Evolutionary conservation across 1,140 invertebrate genomes (phyloP), one percentile per base, ranked within the genome.

Genomic region (Zophobas atratus): DNA sequence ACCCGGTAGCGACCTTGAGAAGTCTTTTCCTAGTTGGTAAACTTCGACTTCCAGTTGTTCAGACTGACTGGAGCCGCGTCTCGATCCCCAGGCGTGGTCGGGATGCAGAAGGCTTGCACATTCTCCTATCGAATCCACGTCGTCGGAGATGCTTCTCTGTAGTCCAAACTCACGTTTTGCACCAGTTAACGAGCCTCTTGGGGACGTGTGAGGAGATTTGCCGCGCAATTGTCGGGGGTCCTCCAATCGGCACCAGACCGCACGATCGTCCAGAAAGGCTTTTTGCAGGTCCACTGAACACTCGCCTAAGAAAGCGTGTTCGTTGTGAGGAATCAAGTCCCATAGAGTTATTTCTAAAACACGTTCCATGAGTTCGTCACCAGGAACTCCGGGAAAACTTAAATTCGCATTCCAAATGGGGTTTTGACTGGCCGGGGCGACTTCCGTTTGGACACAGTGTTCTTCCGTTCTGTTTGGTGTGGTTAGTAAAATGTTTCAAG

Each of bases 361-460:
- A 75, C 93, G 91, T 56, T 95, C 93, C 84, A 94, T 92, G 38
- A 96, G 86, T 81, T 93, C 90, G 77, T 96, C 94, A 0, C 92
- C 93, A 39, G 92, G 91, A 20, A 96, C 91, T 34, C 93, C 92
- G 0, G 91, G 89, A 84, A 96, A 95, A 70, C 93, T 93, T 32
- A 96, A 88, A n/a, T 94, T 96, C 8, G 95, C 94, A 83, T 97
- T 96, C 95, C 95, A 97, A 56, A 95, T 93, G 3, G 95, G 95
- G 85, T 94, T 95, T 82, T 93, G 94, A 0, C 94, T 94, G 5
- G 94, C 92, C 74, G 94, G 94, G 1, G 94, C 93, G 1, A 95
- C 92, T 82, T 93, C 94, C 0, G 95, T 96, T 84, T 94, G 94
- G 70, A 93, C 88, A 8, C 92, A 90, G 72, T 89, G 90, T 76